Evolutionary conservation across 1,140 invertebrate species (phyloP), one percentile per base, ranked within the genome.

Genomic region (Goniozus legneri): DNA sequence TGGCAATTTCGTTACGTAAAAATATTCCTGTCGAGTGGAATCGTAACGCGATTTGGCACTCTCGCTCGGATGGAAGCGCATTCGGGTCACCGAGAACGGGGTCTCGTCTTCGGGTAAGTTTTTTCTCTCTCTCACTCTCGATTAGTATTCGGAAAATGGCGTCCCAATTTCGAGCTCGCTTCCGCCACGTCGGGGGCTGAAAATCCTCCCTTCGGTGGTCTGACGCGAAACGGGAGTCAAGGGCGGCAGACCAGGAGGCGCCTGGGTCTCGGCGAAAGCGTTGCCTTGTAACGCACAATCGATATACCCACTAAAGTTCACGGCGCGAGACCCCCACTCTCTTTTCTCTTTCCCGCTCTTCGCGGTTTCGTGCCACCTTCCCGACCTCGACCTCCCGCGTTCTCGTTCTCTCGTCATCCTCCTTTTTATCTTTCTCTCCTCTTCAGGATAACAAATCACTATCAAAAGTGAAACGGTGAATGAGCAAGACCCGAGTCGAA

Each of bases 281-380:
- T n/a, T n/a, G n/a, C 56, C 50, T 22, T 57, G 55, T 56, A 52
- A 55, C 53, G 50, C 47, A 63, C 65, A 71, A 73, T 73, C 70
- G 67, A 73, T 73, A 69, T 69, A 70, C 65, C 67, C 53, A 67
- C 66, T 68, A 64, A 71, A 71, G 67, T 71, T 71, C 69, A 71
- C 60, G 67, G 66, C 66, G 67, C n/a, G n/a, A n/a, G n/a, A n/a
- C n/a, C n/a, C n/a, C n/a, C n/a, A n/a, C n/a, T n/a, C n/a, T n/a
- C n/a, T n/a, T n/a, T n/a, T n/a, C 24, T 7, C 24, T 12, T 7
- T 12, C 24, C 27, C 18, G 12, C 38, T 47, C 30, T 30, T 37
- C 35, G n/a, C n/a, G n/a, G n/a, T n/a, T n/a, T n/a, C n/a, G n/a
- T n/a, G 41, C 38, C 35, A 22, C 47, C 43, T 33, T 50, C 33